Percentiles rank a stretch among this genome's conserved stretches.
These are phyloP conservation scores for Apostichopus parvimensis DNA, from an alignment of 35 echinoderm and acorn worm species.

Conservation along the genomic window DNA sequence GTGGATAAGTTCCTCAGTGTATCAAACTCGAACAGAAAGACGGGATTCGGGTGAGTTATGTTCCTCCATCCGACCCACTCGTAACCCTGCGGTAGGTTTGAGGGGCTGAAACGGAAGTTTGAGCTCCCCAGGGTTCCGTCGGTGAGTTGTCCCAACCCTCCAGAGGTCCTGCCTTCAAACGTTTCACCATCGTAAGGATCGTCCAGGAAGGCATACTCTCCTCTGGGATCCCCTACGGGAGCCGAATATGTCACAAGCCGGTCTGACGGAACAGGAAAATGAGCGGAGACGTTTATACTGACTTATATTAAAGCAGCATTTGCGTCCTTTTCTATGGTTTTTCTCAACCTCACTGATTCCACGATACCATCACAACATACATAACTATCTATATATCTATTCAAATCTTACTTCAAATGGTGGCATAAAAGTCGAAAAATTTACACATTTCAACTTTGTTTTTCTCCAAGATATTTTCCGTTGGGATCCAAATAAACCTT, in stretches of 20 bases:
- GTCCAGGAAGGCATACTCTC: slow-evolving; percentile 67
- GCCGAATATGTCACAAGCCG: slow-evolving; percentile 80
- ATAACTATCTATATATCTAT: too few species aligned
- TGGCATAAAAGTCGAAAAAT: too few species aligned
- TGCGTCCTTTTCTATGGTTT: too few species aligned
- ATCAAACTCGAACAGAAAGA: slow-evolving; percentile 77
- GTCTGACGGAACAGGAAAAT: slow-evolving; percentile 64
- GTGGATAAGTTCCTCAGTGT: slow-evolving; percentile 85
- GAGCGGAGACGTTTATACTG: neutral
- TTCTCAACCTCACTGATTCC: too few species aligned
- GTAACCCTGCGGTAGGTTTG: slow-evolving; percentile 72
- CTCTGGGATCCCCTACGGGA: slow-evolving; percentile 57
- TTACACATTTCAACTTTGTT: too few species aligned
- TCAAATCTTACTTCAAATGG: too few species aligned
- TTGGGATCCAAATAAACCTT: too few species aligned
- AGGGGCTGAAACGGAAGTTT: slow-evolving; percentile 82
- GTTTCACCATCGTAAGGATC: slow-evolving; percentile 77
- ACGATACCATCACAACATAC: too few species aligned
- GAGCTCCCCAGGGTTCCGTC: slow-evolving; percentile 77
- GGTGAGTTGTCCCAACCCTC: slow-evolving; percentile 86
- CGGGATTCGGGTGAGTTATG: slow-evolving; percentile 61
- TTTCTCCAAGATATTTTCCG: too few species aligned
- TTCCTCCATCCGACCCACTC: slow-evolving; percentile 96
- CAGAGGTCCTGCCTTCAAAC: slow-evolving; percentile 34
- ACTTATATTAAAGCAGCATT: too few species aligned